Percentiles rank a stretch among this genome's conserved stretches.
These are phyloP conservation scores for Ibidorhyncha struthersii DNA, from an alignment of 2,113 vertebrate species.

Conservation along the genomic window DNA sequence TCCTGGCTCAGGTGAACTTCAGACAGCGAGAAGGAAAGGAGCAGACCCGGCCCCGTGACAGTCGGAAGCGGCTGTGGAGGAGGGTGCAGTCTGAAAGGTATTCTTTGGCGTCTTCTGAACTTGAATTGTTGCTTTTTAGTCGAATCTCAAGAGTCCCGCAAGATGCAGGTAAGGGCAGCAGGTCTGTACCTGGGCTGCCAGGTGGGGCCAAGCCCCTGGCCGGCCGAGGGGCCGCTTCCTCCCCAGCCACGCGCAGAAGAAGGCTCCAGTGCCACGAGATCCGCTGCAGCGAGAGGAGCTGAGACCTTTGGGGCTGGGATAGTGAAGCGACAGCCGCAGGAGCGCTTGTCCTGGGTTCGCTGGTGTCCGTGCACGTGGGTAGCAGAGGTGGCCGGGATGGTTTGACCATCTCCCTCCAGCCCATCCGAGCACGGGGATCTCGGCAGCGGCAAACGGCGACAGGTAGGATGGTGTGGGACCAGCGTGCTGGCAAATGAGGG, in stretches of 20 bases:
- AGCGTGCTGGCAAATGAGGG: rapidly evolving
- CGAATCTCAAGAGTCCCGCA: neutral
- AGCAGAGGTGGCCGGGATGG: rapidly evolving
- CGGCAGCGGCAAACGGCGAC: rapidly evolving
- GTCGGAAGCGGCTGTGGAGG: rapidly evolving
- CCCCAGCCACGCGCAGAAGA: rapidly evolving
- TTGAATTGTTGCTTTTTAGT: neutral
- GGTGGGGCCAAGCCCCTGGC: neutral
- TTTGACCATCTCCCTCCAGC: neutral
- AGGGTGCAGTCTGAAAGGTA: neutral
- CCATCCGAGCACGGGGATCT: rapidly evolving
- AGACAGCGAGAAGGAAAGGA: neutral
- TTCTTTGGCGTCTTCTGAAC: neutral
- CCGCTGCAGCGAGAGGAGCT: rapidly evolving
- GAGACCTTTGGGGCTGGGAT: neutral
- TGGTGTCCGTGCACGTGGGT: rapidly evolving
- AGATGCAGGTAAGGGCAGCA: neutral
- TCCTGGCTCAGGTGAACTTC: neutral
- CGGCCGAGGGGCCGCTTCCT: rapidly evolving
- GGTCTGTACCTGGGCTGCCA: neutral
- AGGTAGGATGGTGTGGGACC: neutral
- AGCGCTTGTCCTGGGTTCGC: neutral
- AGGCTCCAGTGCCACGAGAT: neutral
- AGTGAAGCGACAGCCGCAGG: neutral
- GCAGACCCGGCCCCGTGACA: neutral